Base-by-base conservation (phyloP, 2,888 invertebrate species). In the Polydrusus tereticollis region DNA sequence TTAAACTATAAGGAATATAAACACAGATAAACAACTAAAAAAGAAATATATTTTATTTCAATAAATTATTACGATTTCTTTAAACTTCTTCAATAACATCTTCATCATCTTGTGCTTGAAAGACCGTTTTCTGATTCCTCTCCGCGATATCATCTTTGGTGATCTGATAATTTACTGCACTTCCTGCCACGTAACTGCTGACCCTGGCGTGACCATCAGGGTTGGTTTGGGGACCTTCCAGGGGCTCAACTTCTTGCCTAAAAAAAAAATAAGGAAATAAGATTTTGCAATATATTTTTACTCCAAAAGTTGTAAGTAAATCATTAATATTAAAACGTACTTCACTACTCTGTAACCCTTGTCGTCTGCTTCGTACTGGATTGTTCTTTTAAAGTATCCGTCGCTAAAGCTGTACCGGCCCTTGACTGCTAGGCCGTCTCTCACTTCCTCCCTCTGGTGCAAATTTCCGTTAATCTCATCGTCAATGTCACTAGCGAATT, bases 381-480 rank as follows among this genome's bases (percentile, higher is more conserved):
- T 88, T 0, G 86, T 88, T 16, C 88, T 85, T 75, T 83, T 83
- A 72, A 86, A 87, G 76, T 82, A 89, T 0, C 90, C 90, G 81
- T 90, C 89, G 71, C 87, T 87, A 82, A 89, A 90, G 1, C 87
- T 86, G 79, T 90, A 90, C 74, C 83, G 83, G 6, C 90, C 90
- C 6, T 75, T 84, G 0, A 88, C 82, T 8, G 79, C 83, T 2
- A 81, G 77, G 0, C 86, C 86, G 64, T 87, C 85, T 29, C 87
- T 77, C 6, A 80, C 77, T 77, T 87, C 87, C 69, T 85, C 82
- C 5, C 86, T 79, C 55, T 82, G 76, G 45, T 85, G 83, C 21
- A 79, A 78, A 58, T 82, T 82, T 52, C 86, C 87, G 73, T 80
- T 83, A 75, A 87, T 85, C 1, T 81, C 80, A 77, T 87, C 86